Evolutionary conservation across 2,797 vertebrate species (phyloP), one percentile per base, ranked within the genome.

Genomic region (Agapornis canus): DNA sequence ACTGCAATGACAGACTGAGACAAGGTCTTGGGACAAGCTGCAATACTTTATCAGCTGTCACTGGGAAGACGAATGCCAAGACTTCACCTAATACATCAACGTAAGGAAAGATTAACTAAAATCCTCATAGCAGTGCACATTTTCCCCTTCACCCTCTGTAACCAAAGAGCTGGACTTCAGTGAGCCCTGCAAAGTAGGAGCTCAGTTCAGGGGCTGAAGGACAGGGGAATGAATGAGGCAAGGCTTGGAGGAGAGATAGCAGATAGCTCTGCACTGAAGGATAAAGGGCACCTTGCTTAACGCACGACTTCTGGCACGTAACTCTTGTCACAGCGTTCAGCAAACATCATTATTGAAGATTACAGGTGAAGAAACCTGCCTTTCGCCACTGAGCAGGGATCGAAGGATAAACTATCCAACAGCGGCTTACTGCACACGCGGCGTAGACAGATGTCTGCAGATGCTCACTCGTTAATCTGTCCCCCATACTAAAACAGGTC

Each of bases 251-350:
- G 37, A 94, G 64, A 94, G 95, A 96, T 96, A 90, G 79, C 48
- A 91, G 75, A 85, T 51, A 93, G 72, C 81, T 80, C 75, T 5
- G 25, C 80, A 43, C 60, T 0, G 16, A 64, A 84, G 94, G 92
- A 90, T 95, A 97, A 97, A 96, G 95, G 92, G 83, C 95, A 96
- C 82, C 91, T 96, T 96, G 95, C 95, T 84, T 91, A 94, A 96
- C 6, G 1, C 86, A 48, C 39, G 29, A 26, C 69, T 94, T 85
- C 91, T 90, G 83, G 94, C 94, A 94, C 56, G 79, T 71, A 95
- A 47, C 80, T 84, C 64, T 63, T 16, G 39, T 80, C 76, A 90
- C 86, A 96, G 78, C 89, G 89, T 75, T 96, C 11, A 2, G 92
- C 91, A 97, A 97, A 97, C 79, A 97, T 27, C 68, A 42, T 39